Conservation (phyloP, 2,888 invertebrate species). For the Asteroscopus sphinx region DNA sequence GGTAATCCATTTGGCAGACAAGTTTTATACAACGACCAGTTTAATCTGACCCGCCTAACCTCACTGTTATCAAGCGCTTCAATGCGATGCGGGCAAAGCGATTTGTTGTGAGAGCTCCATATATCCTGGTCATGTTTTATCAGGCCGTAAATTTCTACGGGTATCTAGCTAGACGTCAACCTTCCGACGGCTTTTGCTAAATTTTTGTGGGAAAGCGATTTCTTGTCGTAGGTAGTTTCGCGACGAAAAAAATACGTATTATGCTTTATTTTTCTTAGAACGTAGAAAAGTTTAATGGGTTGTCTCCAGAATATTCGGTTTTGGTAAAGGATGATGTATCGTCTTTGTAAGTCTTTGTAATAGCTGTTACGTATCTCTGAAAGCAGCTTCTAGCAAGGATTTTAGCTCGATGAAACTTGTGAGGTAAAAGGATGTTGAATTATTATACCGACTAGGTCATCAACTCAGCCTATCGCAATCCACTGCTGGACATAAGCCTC, state of each 20-base stretch:
- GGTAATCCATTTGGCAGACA: constrained; percentile 86
- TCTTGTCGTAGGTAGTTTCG: constrained; percentile 58
- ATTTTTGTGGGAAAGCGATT: constrained; percentile 70
- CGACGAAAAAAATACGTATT: constrained; percentile 32
- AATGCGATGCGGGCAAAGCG: constrained; percentile 48
- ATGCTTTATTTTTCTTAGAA: constrained; percentile 40
- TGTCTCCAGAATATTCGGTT: constrained; percentile 25
- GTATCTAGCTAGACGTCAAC: constrained; percentile 83
- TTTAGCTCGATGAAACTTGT: not conserved
- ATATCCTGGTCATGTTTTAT: constrained; percentile 79
- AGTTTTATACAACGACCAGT: constrained; percentile 77
- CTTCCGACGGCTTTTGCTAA: constrained; percentile 76
- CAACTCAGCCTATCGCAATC: no score
- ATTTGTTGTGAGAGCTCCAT: constrained; percentile 71
- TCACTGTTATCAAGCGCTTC: constrained; percentile 46
- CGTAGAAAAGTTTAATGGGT: constrained; percentile 47
- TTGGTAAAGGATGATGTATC: constrained; percentile 23
- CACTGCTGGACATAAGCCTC: no score
- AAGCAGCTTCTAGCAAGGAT: no score
- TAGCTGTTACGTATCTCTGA: not conserved
- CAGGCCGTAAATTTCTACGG: constrained; percentile 85
- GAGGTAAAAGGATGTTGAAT: not conserved
- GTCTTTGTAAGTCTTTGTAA: no score
- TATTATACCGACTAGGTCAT: no score
- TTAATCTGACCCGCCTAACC: constrained; percentile 65